Percentiles rank a stretch among this genome's conserved stretches.
Conservation (phyloP, 2,113 vertebrate genomes). For the Elachura formosa region DNA sequence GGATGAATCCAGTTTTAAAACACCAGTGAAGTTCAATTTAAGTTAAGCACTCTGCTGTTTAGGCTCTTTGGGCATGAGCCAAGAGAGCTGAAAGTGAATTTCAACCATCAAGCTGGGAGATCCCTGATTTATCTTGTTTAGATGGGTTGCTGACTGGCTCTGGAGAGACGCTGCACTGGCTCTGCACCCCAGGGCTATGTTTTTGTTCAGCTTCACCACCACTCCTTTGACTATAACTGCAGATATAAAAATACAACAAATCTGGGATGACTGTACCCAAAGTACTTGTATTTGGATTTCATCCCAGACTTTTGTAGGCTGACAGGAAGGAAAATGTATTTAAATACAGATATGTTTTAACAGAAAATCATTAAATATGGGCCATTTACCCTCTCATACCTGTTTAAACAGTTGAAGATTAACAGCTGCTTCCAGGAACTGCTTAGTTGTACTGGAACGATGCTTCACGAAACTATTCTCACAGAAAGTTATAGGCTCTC, state of each 20-base stretch:
- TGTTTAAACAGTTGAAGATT: constrained; percentile 98
- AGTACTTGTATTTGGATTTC: neutral
- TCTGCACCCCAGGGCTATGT: neutral
- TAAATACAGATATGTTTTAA: neutral
- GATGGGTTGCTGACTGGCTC: neutral
- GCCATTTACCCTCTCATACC: constrained; percentile 70
- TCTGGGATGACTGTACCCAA: neutral
- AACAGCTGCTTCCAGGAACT: constrained; percentile 91
- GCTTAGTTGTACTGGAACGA: constrained; percentile 87
- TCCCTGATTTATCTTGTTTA: neutral
- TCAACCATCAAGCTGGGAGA: neutral
- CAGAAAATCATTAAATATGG: neutral
- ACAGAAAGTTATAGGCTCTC: constrained; percentile 92
- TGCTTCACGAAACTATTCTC: constrained; percentile 91
- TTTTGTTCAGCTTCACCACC: neutral
- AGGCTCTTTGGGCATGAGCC: neutral
- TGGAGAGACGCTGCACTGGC: neutral
- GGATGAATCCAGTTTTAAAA: neutral
- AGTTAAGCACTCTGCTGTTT: neutral
- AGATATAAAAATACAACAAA: neutral
- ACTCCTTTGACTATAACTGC: neutral
- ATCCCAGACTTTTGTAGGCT: neutral
- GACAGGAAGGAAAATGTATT: neutral
- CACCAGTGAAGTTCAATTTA: neutral
- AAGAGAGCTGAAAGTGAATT: neutral